Evolutionary conservation across 2,113 vertebrate species (phyloP), one percentile per base, ranked within the genome.

Genomic region (Nicator chloris): DNA sequence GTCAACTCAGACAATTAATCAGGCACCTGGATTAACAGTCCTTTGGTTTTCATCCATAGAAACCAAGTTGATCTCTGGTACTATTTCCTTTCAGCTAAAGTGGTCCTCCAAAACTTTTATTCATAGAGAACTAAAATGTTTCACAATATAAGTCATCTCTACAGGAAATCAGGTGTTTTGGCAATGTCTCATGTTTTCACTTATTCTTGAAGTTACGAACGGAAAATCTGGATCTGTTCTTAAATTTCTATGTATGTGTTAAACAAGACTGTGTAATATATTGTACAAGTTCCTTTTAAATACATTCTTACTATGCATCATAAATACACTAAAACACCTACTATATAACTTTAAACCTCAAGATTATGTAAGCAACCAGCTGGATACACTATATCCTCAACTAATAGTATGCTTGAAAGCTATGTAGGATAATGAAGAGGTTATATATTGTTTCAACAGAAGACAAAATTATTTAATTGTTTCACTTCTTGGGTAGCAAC

Each of bases 351-450:
- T 94, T 90, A 93, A 90, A 95, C 28, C 33, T 92, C 83, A 83
- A 92, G 68, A 93, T 95, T 96, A 93, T 92, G 60, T 91, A 96
- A 94, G 86, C 82, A 95, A 90, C 73, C 79, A 96, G 65, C 35
- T 93, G 86, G 72, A 85, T 96, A 93, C 79, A 88, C 59, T 90
- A 22, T 92, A 90, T 93, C 82, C 81, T 92, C 84, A 77, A 90
- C 91, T 63, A 95, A 96, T 53, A 84, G 24, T 90, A 70, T 79
- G 35, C 50, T 86, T 81, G 53, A 94, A 95, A 87, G 64, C 75
- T 72, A 57, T 79, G 78, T 70, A 88, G 91, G 76, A 91, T 76
- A 93, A 92, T 10, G 26, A 95, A 96, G 57, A 73, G 12, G 24
- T 91, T 90, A 83, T 90, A 63, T 88, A 92, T 91, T 90, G 71